Conservation (phyloP, 2,888 invertebrate genomes). For the Polydrusus pterygomalis region DNA sequence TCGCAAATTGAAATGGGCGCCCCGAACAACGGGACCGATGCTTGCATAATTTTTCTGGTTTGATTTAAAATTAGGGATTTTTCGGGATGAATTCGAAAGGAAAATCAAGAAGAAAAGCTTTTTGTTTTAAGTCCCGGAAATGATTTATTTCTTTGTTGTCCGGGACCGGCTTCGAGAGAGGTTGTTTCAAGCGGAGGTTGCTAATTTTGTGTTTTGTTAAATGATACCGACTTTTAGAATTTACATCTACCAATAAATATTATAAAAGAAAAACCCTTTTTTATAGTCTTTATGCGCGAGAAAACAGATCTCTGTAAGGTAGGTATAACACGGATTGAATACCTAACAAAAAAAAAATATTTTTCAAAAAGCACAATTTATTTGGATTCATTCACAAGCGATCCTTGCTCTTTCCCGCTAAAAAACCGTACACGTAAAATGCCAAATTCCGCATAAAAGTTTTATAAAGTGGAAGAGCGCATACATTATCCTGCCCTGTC, state of each 20-base stretch:
- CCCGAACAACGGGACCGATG: conserved; percentile 40
- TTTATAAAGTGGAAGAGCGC: conserved; percentile 20
- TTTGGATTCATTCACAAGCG: too few species aligned
- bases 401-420: too few species aligned
- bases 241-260: too few species aligned
- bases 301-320: too few species aligned
- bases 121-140: conserved; percentile 24
- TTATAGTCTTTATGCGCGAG: too few species aligned
- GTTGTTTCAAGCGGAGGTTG: background rate
- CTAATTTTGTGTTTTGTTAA: background rate
- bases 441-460: conserved; percentile 4
- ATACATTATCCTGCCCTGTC: conserved; percentile 2
- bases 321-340: too few species aligned
- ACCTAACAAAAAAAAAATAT: too few species aligned
- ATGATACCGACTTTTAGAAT: too few species aligned
- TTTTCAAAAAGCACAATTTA: too few species aligned
- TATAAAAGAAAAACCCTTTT: too few species aligned
- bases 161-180: background rate
- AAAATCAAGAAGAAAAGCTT: conserved; percentile 33
- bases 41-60: conserved; percentile 44
- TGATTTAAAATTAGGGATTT: conserved; percentile 40
- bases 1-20: conserved; percentile 45
- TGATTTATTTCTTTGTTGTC: conserved; percentile 26
- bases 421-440: conserved; percentile 8
- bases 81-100: conserved; percentile 31